A percentile compares a stretch with the other conserved stretches of the same genome.
phyloP scores from a whole-genome alignment of 2,888 invertebrate genomes.

The Teleiodes luculella region DNA sequence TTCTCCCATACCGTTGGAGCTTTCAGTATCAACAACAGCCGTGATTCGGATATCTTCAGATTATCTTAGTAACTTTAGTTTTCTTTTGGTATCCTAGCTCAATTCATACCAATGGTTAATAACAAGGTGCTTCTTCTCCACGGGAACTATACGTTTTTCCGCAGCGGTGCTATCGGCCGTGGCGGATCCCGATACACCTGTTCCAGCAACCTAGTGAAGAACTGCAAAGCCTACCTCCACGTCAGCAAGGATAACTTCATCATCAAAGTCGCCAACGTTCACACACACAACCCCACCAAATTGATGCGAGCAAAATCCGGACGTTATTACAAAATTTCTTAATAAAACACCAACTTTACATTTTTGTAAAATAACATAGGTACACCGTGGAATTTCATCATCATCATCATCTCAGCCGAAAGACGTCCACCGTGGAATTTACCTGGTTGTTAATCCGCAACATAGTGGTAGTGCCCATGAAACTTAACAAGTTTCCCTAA shows the following conservation, averaged over 20 bases:
- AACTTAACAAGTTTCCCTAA: too few species aligned
- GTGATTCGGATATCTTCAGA: too few species aligned
- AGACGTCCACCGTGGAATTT: too few species aligned
- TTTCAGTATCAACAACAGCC: too few species aligned
- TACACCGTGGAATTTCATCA: too few species aligned
- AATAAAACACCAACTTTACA: too few species aligned
- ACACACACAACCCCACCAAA: conserved; percentile 32
- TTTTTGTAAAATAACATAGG: too few species aligned
- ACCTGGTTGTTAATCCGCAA: too few species aligned
- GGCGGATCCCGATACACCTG: conserved; percentile 29
- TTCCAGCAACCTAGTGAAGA: conserved; percentile 23
- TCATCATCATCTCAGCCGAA: too few species aligned
- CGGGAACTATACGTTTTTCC: conserved; percentile 34
- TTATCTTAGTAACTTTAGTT: too few species aligned
- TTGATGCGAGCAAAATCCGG: conserved; percentile 5
- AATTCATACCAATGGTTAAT: conserved; percentile 26
- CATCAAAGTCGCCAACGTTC: conserved; percentile 17
- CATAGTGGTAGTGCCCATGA: too few species aligned
- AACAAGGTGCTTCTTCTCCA: conserved; percentile 29
- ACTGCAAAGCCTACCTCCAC: conserved; percentile 31
- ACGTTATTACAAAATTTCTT: background rate
- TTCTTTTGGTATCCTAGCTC: conserved; percentile 28
- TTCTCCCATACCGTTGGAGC: too few species aligned
- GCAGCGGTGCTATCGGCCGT: conserved; percentile 23
- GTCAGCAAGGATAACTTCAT: conserved; percentile 21